Conservation (phyloP, 2,888 invertebrate species). For the Papilio protenor region DNA sequence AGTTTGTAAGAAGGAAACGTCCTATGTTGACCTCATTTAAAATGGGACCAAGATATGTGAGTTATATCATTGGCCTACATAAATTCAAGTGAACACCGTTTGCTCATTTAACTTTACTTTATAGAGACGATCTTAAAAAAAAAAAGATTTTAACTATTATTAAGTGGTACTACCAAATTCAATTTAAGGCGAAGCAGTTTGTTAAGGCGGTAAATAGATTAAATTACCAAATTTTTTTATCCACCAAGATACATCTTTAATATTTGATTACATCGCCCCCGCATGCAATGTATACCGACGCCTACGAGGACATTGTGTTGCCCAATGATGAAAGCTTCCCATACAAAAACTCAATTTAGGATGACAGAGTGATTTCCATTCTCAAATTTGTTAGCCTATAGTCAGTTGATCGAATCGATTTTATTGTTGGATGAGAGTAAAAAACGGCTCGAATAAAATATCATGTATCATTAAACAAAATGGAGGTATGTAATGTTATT, state of each 20-base stretch:
- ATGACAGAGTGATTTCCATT: constrained; percentile 50
- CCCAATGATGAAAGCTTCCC: constrained; percentile 50
- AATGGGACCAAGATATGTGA: not conserved
- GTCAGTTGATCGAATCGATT: constrained; percentile 20
- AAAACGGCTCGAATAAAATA: not conserved
- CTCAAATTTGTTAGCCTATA: constrained; percentile 21
- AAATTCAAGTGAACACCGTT: no score
- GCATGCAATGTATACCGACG: constrained; percentile 66
- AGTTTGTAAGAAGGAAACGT: not conserved
- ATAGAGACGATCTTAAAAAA: no score
- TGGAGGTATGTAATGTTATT: not conserved
- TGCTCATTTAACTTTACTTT: no score
- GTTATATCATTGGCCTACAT: not conserved
- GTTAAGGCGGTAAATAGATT: constrained; percentile 1
- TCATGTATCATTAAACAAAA: not conserved
- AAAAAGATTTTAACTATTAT: not conserved
- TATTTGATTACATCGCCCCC: constrained; percentile 67
- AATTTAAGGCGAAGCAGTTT: not conserved
- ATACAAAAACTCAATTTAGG: constrained; percentile 49
- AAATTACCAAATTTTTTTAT: constrained; percentile 10
- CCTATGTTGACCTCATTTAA: not conserved
- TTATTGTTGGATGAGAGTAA: constrained; percentile 4
- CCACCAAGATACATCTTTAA: constrained; percentile 51
- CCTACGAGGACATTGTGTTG: constrained; percentile 66
- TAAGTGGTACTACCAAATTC: not conserved